Evolutionary conservation across 2,113 vertebrate species (phyloP), one percentile per base, ranked within the genome.

Genomic region (Etia nguti): DNA sequence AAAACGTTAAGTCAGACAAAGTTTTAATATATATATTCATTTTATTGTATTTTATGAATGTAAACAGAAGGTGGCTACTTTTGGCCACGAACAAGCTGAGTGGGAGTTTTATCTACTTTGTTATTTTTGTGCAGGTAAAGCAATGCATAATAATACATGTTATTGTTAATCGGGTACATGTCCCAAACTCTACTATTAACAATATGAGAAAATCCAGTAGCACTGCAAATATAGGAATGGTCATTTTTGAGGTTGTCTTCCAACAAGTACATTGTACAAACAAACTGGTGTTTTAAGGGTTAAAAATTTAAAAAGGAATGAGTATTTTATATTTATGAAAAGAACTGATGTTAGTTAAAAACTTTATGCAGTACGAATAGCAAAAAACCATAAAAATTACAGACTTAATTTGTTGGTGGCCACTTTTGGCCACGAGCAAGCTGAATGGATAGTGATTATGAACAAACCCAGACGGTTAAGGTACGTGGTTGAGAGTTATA

Each of bases 91-190:
- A 29, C 16, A 57, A 57, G 56, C 56, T 0, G 56, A 57, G 24
- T 29, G 24, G 24, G 56, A 29, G 0, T 59, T 59, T 59, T 59
- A 59, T 29, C 7, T 5, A 2, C 24, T 0, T 29, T 59, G 29
- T 16, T 0, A 7, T 59, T 29, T 29, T 16, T 1, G 13, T 16
- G 24, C 56, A 59, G 13, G 29, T 29, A 59, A 29, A 29, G 5
- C 29, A 29, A 29, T 29, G 29, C 29, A 59, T 59, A 29, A 57
- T 57, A 57, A 57, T 59, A 59, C 16, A 57, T 29, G 56, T 57
- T 57, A 24, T 8, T 57, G 56, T 57, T 57, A 29, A 29, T 29
- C 0, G 13, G 29, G 24, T 24, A 29, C 56, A 29, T 57, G 56
- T 57, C 56, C 29, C 29, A 57, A 59, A 31, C 56, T 57, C 24